phyloP scores from a whole-genome alignment of 2,888 invertebrate genomes.

The Tetragonisca angustula region DNA sequence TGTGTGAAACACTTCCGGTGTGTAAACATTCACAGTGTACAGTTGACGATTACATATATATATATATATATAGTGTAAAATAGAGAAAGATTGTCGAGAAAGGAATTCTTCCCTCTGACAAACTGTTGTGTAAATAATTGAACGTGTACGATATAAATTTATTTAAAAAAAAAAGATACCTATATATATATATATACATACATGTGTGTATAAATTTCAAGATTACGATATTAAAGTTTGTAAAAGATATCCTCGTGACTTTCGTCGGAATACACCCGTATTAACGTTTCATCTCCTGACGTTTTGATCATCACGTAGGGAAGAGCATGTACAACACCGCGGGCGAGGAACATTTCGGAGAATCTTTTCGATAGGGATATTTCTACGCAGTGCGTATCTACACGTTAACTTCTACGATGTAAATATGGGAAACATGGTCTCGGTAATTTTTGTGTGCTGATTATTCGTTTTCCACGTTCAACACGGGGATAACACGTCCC shows the following conservation, averaged over 20 bases:
- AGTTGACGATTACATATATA: not conserved
- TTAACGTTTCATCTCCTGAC: conserved; percentile 52
- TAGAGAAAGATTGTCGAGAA: conserved; percentile 37
- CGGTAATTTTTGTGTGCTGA: conserved; percentile 11
- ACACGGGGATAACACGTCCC: not conserved
- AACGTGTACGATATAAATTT: conserved; percentile 74
- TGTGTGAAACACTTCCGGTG: not conserved
- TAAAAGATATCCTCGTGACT: conserved; percentile 71
- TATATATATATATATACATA: conserved; percentile 43
- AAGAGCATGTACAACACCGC: conserved; percentile 53
- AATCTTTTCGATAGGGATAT: not conserved
- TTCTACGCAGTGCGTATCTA: not conserved
- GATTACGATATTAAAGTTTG: conserved; percentile 71
- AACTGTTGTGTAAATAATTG: conserved; percentile 75
- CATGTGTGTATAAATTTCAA: conserved; percentile 71
- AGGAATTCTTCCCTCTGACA: conserved; percentile 11
- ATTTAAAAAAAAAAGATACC: conserved; percentile 72
- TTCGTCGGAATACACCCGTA: conserved; percentile 58
- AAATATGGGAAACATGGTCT: not conserved
- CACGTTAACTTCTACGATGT: not conserved
- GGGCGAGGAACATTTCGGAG: not conserved
- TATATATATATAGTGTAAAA: conserved; percentile 42
- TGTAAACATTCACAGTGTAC: conserved; percentile 43
- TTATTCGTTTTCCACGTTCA: not conserved
- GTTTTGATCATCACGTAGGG: conserved; percentile 58